Conservation (phyloP, 2,113 vertebrate genomes). For the Opisthocomus hoazin region DNA sequence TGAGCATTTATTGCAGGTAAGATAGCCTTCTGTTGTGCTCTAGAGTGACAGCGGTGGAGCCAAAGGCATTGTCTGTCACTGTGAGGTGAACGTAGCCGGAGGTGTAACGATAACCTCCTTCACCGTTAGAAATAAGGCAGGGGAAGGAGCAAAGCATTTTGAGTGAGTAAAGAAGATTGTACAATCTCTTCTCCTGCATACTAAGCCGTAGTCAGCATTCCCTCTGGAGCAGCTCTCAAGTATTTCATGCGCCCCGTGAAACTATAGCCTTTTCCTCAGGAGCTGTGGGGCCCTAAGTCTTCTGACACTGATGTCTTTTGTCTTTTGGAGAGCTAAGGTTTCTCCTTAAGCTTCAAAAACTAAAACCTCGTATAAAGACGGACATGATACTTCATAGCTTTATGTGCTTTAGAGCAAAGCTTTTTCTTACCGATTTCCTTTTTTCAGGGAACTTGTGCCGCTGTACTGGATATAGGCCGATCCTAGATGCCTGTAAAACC, state of each 20-base stretch:
- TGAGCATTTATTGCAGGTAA: not conserved
- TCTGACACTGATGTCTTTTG: not conserved
- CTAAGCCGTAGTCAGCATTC: not conserved
- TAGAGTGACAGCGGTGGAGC: not conserved
- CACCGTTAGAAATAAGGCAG: not conserved
- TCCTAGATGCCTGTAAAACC: slow-evolving; percentile 81
- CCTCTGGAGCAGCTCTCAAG: not conserved
- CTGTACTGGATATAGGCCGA: slow-evolving; percentile 85
- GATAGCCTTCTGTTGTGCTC: not conserved
- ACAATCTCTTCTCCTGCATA: not conserved
- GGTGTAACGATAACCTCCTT: not conserved
- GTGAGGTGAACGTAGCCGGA: not conserved
- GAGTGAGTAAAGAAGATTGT: not conserved
- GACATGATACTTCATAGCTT: not conserved
- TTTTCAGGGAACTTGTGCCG: slow-evolving; percentile 82
- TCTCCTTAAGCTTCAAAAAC: not conserved
- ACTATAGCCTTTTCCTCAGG: not conserved
- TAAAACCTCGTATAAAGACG: not conserved
- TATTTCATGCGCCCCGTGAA: not conserved
- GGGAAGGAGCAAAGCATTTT: not conserved
- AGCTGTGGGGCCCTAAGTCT: not conserved
- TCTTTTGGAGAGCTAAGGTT: not conserved
- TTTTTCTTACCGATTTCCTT: not conserved
- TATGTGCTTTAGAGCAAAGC: not conserved
- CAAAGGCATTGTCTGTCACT: not conserved